Conservation (phyloP, 1,140 invertebrate genomes). For the Pachypeltis micranthus region DNA sequence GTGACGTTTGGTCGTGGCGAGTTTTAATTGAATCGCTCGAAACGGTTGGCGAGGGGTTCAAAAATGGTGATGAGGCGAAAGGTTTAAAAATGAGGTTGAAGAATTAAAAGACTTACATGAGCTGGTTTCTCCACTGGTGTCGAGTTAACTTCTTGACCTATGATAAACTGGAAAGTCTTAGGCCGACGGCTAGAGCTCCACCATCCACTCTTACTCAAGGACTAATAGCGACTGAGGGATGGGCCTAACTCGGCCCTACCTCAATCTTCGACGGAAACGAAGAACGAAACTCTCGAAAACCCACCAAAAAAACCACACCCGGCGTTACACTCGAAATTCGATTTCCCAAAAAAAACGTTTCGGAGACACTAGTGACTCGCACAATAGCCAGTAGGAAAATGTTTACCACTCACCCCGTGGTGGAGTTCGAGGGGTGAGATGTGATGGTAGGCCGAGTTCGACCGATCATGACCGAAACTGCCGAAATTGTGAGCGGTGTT, state of each 20-base stretch:
- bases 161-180: constrained; percentile 12
- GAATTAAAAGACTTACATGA: background rate
- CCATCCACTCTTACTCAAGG: constrained; percentile 1
- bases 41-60: background rate
- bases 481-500: constrained; percentile 13
- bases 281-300: no score
- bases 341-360: background rate
- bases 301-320: no score
- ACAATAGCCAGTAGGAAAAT: constrained; percentile 4
- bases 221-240: background rate
- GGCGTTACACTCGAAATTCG: no score
- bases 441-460: background rate
- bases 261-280: background rate
- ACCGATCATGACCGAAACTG: constrained; percentile 15
- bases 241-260: background rate
- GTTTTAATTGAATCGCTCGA: background rate
- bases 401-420: constrained; percentile 8
- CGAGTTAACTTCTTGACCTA: constrained; percentile 11
- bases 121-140: background rate
- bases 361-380: background rate
- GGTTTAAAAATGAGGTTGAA: background rate
- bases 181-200: constrained; percentile 1
- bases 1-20: background rate
- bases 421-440: constrained; percentile 2
- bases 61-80: background rate